Percentiles rank a stretch among this genome's conserved stretches.
Conservation (phyloP, 2,888 invertebrate genomes). For the Tinea trinotella region DNA sequence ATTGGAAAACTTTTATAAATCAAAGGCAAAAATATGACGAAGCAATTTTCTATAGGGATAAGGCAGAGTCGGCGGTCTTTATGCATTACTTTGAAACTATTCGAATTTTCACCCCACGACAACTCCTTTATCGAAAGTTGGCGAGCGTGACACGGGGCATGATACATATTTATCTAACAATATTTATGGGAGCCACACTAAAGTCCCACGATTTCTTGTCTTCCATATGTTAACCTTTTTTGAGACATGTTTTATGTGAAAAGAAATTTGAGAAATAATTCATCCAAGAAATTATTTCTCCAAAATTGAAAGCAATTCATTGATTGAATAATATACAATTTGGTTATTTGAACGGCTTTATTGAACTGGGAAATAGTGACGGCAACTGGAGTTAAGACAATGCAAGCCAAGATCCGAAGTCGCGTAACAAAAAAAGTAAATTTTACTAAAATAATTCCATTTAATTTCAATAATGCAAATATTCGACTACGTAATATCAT, state of each 20-base stretch:
- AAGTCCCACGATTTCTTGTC: constrained; percentile 45
- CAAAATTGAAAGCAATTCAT: too few species aligned
- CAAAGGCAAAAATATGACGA: constrained; percentile 7
- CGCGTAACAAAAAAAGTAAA: too few species aligned
- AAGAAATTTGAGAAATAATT: neutral
- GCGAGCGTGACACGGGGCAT: constrained; percentile 50
- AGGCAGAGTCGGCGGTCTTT: neutral
- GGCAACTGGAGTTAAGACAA: too few species aligned
- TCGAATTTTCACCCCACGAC: constrained; percentile 44
- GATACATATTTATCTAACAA: constrained; percentile 68
- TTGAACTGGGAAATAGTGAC: too few species aligned
- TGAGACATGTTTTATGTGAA: constrained; percentile 37
- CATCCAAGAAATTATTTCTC: too few species aligned
- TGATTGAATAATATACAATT: too few species aligned
- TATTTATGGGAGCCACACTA: constrained; percentile 58
- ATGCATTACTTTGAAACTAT: constrained; percentile 37
- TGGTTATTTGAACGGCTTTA: too few species aligned
- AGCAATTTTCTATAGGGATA: neutral
- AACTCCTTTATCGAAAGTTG: constrained; percentile 37
- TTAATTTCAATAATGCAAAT: too few species aligned
- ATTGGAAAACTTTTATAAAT: neutral
- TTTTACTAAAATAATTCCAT: too few species aligned
- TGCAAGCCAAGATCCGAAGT: too few species aligned
- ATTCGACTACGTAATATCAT: too few species aligned
- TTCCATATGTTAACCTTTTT: constrained; percentile 39